These are phyloP conservation scores for Mactromeris polynyma DNA, from an alignment of 2,888 invertebrate species.

Conservation along the genomic window DNA sequence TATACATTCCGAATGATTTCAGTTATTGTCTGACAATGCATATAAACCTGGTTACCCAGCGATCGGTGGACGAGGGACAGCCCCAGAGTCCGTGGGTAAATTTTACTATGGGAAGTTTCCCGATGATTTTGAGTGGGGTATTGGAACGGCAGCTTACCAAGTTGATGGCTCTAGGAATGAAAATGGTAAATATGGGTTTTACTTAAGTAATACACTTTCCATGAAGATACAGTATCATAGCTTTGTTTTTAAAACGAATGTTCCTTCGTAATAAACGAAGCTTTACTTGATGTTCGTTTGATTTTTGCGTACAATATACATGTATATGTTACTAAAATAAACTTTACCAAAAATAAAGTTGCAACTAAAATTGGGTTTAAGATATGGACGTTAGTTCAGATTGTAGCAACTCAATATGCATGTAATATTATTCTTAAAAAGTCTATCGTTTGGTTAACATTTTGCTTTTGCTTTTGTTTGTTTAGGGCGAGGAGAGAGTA, in stretches of 20 bases:
- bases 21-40: slow-evolving; percentile 75
- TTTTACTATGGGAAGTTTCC: slow-evolving; percentile 80
- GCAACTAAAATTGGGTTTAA: too few relatives aligned
- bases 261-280: too few relatives aligned
- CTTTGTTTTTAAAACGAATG: too few relatives aligned
- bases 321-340: too few relatives aligned
- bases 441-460: background rate
- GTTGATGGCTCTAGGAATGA: slow-evolving; percentile 89
- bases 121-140: slow-evolving; percentile 82
- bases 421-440: too few relatives aligned
- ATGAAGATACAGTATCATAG: too few relatives aligned
- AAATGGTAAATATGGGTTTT: slow-evolving; percentile 56
- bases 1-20: background rate
- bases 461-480: background rate
- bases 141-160: slow-evolving; percentile 89
- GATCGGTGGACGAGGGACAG: slow-evolving; percentile 68
- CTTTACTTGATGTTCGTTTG: too few relatives aligned
- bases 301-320: too few relatives aligned
- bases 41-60: slow-evolving; percentile 66
- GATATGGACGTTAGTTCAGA: too few relatives aligned
- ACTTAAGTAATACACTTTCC: too few relatives aligned
- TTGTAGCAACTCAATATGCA: too few relatives aligned
- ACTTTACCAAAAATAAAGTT: too few relatives aligned
- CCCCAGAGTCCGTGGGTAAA: slow-evolving; percentile 56
- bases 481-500: slow-evolving; percentile 57